Evolutionary conservation across 2,113 vertebrate genomes (phyloP), one percentile per base, ranked within the genome.

Genomic region (Oryzias melastigma): DNA sequence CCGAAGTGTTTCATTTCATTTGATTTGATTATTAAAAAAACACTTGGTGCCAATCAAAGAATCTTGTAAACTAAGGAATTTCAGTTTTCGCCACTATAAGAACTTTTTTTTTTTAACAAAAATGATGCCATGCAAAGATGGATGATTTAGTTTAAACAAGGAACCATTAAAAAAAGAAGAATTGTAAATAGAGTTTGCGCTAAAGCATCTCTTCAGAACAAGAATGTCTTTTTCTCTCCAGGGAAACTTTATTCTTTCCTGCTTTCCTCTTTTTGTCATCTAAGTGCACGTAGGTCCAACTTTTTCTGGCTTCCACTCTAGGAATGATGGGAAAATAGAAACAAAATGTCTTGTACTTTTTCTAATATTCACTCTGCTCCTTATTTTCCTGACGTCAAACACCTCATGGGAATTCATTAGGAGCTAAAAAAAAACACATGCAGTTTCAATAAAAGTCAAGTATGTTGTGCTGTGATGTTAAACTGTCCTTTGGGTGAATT

Each of bases 41-140:
- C 60, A 72, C 55, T 45, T 52, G 4, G 4, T 16, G 5, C 18
- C 16, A 46, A 83, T 67, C 57, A 76, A 71, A 68, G 22, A 8
- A 29, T 52, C 18, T 73, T 4, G 43, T 64, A 3, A 50, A 25
- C 60, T 61, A 61, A 63, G 53, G 48, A 22, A 27, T 60, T 70
- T 85, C 53, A 74, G 65, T 50, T 80, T 63, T 19, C 27, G 58
- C 55, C 46, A 76, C 72, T 87, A 78, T 68, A 16, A 57, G 48
- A 25, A 63, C 12, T 51, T 62, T 68, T 56, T 75, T 18, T 22
- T 69, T 81, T 73, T 22, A 51, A 53, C 44, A 17, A 50, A 52
- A 65, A n/a, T 68, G 46, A 58, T 73, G 72, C 69, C 35, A 59
- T 15, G 19, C 18, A 43, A 50, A 73, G 49, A 75, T 58, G 50